Percentiles rank a stretch among this genome's conserved stretches.
Conservation (phyloP, 2,113 vertebrate genomes). For the Petroica traversi region DNA sequence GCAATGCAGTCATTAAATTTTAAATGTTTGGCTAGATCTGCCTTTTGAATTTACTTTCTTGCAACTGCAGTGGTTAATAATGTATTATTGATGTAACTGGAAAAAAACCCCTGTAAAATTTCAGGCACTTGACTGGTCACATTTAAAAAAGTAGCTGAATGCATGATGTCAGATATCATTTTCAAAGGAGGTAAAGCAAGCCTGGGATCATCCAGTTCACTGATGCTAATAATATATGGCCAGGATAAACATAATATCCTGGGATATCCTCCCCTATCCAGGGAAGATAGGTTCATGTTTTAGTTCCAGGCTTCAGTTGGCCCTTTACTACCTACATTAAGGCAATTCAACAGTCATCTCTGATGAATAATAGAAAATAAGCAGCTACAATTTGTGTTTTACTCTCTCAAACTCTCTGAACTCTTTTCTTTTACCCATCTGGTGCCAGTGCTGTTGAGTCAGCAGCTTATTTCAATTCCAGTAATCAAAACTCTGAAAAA, state of each 20-base stretch:
- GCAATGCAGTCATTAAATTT: not conserved
- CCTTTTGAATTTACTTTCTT: slow-evolving; percentile 46
- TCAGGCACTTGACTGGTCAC: not conserved
- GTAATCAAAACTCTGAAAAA: slow-evolving; percentile 42
- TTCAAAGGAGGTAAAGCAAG: not conserved
- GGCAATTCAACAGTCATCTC: not conserved
- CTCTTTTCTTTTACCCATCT: slow-evolving; percentile 8
- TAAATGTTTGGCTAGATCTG: slow-evolving; percentile 10
- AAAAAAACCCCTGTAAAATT: not conserved
- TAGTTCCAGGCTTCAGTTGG: not conserved
- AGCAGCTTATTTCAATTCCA: slow-evolving; percentile 41
- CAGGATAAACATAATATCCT: not conserved
- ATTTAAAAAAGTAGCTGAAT: not conserved
- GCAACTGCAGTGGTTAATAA: slow-evolving; percentile 44
- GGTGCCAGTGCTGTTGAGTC: slow-evolving; percentile 24
- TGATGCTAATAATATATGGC: not conserved
- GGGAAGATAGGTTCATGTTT: not conserved
- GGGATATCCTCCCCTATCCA: too few species aligned
- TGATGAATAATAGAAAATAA: not conserved
- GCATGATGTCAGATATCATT: not conserved
- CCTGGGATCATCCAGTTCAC: not conserved
- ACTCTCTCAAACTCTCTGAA: not conserved
- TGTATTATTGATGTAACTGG: not conserved
- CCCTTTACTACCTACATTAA: not conserved
- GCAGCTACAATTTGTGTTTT: not conserved